These are phyloP conservation scores for Morus bassanus DNA, from an alignment of 2,797 vertebrate genomes.

Conservation along the genomic window DNA sequence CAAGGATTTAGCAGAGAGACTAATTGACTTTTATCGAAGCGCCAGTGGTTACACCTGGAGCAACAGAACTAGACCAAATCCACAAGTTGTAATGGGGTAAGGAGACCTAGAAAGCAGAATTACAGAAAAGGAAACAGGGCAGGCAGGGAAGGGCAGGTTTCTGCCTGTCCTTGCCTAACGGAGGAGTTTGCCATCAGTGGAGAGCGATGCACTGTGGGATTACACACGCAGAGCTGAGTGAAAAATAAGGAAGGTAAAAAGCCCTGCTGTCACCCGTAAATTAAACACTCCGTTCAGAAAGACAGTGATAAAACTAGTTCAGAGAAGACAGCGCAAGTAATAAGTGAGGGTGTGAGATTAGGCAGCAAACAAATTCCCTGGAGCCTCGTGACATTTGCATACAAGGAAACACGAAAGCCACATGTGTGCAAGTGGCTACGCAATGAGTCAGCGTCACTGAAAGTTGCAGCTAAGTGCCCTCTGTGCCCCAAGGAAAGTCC, in stretches of 20 bases:
- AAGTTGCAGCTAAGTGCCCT: neutral
- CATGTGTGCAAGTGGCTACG: neutral
- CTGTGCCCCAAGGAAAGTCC: neutral
- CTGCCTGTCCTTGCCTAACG: fast-evolving
- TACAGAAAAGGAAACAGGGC: slow-evolving; percentile 1
- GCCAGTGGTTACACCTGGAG: neutral
- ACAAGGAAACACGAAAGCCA: neutral
- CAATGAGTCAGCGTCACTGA: neutral
- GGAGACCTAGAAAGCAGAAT: slow-evolving; percentile 48
- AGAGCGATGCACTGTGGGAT: neutral
- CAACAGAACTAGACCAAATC: neutral
- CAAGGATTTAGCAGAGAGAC: neutral
- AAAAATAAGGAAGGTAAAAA: neutral
- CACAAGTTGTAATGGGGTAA: neutral
- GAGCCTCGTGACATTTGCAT: neutral
- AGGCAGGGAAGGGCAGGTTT: neutral
- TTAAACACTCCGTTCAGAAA: neutral
- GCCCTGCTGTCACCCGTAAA: neutral
- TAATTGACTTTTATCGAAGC: neutral
- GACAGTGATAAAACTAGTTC: neutral
- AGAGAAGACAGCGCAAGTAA: neutral
- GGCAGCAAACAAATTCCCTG: neutral
- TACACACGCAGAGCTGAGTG: neutral
- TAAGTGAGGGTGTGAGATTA: neutral
- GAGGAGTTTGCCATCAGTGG: neutral